phyloP scores from a whole-genome alignment of 2,797 vertebrate genomes.

The Sebastes minor region DNA sequence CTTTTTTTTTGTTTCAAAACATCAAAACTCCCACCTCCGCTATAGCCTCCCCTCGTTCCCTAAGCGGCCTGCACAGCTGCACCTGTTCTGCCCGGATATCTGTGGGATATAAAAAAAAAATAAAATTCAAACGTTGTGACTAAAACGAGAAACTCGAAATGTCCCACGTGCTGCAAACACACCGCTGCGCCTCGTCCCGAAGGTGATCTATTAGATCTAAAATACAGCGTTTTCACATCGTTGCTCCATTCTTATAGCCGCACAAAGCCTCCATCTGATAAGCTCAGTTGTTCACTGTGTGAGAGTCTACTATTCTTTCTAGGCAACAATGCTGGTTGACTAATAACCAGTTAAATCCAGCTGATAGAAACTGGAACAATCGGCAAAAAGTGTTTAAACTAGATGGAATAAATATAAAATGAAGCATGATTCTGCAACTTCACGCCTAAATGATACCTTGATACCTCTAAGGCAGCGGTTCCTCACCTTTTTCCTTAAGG shows the following conservation, averaged over 20 bases:
- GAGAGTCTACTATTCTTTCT: background rate
- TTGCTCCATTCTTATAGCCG: background rate
- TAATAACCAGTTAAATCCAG: background rate
- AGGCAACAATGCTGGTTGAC: background rate
- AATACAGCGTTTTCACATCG: background rate
- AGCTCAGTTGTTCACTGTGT: background rate
- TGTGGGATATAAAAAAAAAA: background rate
- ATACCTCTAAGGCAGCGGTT: too few species aligned
- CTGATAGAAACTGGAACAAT: background rate
- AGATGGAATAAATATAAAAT: background rate
- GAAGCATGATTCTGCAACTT: background rate
- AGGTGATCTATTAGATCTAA: background rate
- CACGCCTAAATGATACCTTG: too few species aligned
- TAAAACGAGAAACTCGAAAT: background rate
- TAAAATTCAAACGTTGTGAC: background rate
- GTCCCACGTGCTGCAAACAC: background rate
- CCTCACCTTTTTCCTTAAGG: too few species aligned
- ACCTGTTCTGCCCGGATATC: background rate
- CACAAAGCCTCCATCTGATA: background rate
- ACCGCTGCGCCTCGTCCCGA: background rate
- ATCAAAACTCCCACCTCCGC: slow-evolving; percentile 29
- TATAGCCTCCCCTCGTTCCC: background rate
- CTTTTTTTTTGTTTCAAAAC: slow-evolving; percentile 36
- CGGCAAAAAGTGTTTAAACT: background rate
- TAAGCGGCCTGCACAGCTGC: slow-evolving; percentile 11